Percentiles rank a stretch among this genome's conserved stretches.
phyloP scores from a whole-genome alignment of 1,140 invertebrate species.

The Pachyrhynchus sulphureomaculatus region DNA sequence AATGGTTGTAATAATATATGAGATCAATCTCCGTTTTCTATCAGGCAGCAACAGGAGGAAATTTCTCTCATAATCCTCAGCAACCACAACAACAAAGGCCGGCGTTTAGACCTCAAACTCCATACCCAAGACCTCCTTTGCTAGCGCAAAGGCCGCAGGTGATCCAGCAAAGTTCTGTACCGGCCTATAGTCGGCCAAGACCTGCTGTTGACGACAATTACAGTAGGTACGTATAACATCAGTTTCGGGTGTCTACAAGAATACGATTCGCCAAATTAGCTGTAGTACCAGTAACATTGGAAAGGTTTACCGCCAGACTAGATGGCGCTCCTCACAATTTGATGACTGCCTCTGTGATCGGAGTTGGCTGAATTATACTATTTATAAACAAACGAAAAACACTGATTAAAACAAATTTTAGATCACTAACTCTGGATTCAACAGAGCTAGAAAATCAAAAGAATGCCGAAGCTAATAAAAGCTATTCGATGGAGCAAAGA shows the following conservation, averaged over 20 bases:
- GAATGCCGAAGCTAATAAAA: constrained; percentile 15
- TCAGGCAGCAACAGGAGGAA: too few relatives aligned
- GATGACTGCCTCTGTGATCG: too few relatives aligned
- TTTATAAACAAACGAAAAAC: too few relatives aligned
- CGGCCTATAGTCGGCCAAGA: constrained; percentile 27
- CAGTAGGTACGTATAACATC: constrained; percentile 25
- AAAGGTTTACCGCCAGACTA: neutral
- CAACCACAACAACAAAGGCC: constrained; percentile 21
- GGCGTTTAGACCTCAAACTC: constrained; percentile 34
- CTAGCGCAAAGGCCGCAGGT: constrained; percentile 39
- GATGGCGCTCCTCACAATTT: too few relatives aligned
- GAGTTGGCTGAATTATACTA: too few relatives aligned
- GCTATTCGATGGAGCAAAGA: constrained; percentile 27
- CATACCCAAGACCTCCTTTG: constrained; percentile 37
- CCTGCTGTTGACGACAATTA: constrained; percentile 25
- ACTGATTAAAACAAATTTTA: constrained; percentile 9
- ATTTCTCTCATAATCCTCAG: neutral
- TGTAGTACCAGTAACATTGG: neutral
- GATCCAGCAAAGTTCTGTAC: constrained; percentile 41
- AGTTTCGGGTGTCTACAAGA: neutral
- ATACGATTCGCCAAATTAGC: neutral
- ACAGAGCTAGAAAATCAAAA: constrained; percentile 31
- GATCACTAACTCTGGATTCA: constrained; percentile 44
- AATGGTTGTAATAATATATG: too few relatives aligned
- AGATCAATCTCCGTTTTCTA: too few relatives aligned